phyloP scores from a whole-genome alignment of 2,113 vertebrate species.

The Microtus pennsylvanicus region DNA sequence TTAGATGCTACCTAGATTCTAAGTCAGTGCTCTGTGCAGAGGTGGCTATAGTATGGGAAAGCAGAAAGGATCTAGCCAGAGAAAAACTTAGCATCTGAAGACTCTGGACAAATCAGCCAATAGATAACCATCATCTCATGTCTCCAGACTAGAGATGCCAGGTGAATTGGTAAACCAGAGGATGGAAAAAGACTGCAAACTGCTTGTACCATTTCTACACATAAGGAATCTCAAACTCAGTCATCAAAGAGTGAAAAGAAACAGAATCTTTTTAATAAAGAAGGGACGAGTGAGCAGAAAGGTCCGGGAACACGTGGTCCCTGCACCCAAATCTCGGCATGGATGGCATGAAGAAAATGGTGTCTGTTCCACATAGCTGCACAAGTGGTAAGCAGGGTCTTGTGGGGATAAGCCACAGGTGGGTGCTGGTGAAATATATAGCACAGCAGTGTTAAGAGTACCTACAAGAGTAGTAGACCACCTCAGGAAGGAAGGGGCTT shows the following conservation, averaged over 20 bases:
- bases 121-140: background rate
- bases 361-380: background rate
- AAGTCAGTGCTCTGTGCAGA: background rate
- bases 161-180: background rate
- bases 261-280: background rate
- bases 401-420: background rate
- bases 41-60: background rate
- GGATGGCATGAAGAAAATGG: background rate
- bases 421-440: background rate
- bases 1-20: background rate
- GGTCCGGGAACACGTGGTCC: background rate
- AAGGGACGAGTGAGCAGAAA: background rate
- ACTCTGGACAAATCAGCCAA: background rate
- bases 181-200: background rate
- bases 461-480: background rate
- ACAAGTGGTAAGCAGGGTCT: background rate
- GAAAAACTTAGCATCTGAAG: background rate
- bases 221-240: background rate
- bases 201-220: background rate
- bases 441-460: background rate
- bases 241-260: background rate
- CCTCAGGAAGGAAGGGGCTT: background rate
- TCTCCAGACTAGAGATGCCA: background rate
- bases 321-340: background rate
- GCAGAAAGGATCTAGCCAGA: too few relatives aligned